Evolutionary conservation across 1,140 invertebrate species (phyloP).

Genomic region (Coboldia fuscipes): DNA sequence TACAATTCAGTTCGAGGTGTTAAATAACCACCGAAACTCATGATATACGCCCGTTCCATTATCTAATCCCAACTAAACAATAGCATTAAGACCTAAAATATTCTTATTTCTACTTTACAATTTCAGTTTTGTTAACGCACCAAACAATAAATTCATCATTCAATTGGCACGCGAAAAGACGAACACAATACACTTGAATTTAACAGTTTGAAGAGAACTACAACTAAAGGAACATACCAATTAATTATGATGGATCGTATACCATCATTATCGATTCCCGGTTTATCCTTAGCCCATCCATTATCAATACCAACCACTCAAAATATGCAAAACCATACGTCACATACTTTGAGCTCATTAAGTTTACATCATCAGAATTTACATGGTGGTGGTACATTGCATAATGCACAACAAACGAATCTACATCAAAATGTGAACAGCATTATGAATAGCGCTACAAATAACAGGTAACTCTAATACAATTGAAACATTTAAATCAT

Average conservation of each 20-base stretch:
- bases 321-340: constrained; percentile 6
- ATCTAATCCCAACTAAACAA: no score
- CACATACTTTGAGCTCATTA: constrained; percentile 1
- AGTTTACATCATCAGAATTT: constrained; percentile 10
- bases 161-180: no score
- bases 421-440: constrained; percentile 20
- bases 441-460: constrained; percentile 20
- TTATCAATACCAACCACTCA: constrained; percentile 8
- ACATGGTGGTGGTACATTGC: constrained; percentile 1
- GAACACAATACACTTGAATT: no score
- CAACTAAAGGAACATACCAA: no score
- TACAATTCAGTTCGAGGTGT: no score
- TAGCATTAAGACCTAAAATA: no score
- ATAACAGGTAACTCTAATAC: constrained; percentile 12
- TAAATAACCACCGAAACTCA: no score
- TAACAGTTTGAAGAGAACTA: no score
- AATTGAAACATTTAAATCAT: neutral
- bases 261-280: constrained; percentile 19
- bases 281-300: constrained; percentile 20
- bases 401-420: constrained; percentile 15
- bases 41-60: no score
- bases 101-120: no score
- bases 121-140: no score
- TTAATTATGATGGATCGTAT: constrained; percentile 23
- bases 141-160: no score